Evolutionary conservation across 1,140 invertebrate species (phyloP).

Genomic region (Tetramorium simillimum): DNA sequence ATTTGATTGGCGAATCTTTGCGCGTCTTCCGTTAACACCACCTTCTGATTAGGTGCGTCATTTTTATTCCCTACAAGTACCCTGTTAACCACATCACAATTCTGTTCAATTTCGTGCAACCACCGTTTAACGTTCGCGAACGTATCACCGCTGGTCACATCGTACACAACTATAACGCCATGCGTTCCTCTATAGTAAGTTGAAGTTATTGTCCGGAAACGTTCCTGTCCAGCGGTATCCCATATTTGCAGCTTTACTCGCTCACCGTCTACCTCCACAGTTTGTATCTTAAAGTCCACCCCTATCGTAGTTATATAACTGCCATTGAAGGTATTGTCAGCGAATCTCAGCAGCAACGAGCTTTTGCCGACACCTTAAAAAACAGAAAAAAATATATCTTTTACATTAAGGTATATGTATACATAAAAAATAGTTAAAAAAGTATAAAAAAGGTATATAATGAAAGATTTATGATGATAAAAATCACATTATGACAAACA

Average conservation of each 20-base stretch:
- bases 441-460: background rate
- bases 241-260: constrained; percentile 99
- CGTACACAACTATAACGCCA: constrained; percentile 99
- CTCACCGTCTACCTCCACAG: constrained; percentile 97
- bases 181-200: constrained; percentile 99
- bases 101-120: constrained; percentile 99
- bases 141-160: constrained; percentile 99
- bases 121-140: constrained; percentile 99
- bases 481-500: background rate
- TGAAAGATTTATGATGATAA: background rate
- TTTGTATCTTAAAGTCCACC: constrained; percentile 99
- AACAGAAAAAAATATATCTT: constrained; percentile 18
- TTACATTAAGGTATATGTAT: constrained; percentile 14
- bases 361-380: constrained; percentile 98
- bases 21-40: constrained; percentile 98
- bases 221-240: constrained; percentile 97
- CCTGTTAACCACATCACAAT: constrained; percentile 99
- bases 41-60: constrained; percentile 98
- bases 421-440: background rate
- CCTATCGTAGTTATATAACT: constrained; percentile 99
- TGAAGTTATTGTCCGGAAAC: constrained; percentile 97
- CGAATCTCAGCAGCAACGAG: constrained; percentile 97
- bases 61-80: constrained; percentile 99
- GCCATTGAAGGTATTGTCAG: constrained; percentile 99
- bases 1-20: constrained; percentile 98